phyloP scores from a whole-genome alignment of 1,140 invertebrate genomes.

The Sycophila sp. region DNA sequence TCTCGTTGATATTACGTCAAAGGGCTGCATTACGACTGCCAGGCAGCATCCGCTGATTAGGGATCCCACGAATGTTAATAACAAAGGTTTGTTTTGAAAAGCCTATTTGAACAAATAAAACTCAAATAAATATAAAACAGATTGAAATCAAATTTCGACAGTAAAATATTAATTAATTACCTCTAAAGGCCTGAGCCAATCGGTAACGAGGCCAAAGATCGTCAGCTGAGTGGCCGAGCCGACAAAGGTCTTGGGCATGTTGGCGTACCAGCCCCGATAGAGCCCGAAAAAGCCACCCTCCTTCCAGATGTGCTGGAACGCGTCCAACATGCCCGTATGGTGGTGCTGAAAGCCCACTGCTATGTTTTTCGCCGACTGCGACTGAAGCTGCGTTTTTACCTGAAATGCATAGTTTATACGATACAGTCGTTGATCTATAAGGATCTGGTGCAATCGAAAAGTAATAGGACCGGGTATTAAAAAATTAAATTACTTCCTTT shows the following conservation, averaged over 20 bases:
- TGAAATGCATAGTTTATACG: slow-evolving; percentile 48
- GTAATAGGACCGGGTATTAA: no score
- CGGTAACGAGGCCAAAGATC: slow-evolving; percentile 77
- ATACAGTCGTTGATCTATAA: no score
- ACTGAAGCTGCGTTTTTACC: slow-evolving; percentile 91
- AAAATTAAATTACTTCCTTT: no score
- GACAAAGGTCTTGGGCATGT: slow-evolving; percentile 81
- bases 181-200: slow-evolving; percentile 69
- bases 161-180: slow-evolving; percentile 45
- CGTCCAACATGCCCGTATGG: slow-evolving; percentile 75
- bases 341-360: slow-evolving; percentile 90
- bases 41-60: slow-evolving; percentile 83
- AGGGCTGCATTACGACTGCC: slow-evolving; percentile 85
- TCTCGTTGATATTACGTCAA: slow-evolving; percentile 89
- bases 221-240: slow-evolving; percentile 88
- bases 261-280: slow-evolving; percentile 81
- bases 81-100: slow-evolving; percentile 66
- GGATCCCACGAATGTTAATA: slow-evolving; percentile 79
- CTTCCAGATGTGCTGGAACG: slow-evolving; percentile 75
- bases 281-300: slow-evolving; percentile 78
- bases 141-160: not conserved
- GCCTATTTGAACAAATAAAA: no score
- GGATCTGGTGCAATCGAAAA: no score
- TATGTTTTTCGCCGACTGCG: slow-evolving; percentile 70
- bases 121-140: slow-evolving; percentile 5